phyloP scores from a whole-genome alignment of 2,888 invertebrate genomes.

The Cryptus armator region DNA sequence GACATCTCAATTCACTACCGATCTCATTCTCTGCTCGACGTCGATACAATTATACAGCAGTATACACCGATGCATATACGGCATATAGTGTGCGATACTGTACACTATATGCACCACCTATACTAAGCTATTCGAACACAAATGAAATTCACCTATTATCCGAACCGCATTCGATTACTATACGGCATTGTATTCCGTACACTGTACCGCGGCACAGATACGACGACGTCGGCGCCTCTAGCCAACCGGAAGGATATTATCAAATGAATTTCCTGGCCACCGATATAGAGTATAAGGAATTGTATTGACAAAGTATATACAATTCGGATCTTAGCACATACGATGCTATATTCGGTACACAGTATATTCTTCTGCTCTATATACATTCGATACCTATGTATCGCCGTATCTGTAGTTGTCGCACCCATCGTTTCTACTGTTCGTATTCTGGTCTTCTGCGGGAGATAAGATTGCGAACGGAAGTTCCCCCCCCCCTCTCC shows the following conservation, averaged over 20 bases:
- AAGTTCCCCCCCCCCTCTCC: neutral
- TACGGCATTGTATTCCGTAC: constrained; percentile 10
- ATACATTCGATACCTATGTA: neutral
- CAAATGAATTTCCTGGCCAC: constrained; percentile 18
- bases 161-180: neutral
- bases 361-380: neutral
- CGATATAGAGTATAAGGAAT: neutral
- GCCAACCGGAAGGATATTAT: neutral
- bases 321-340: neutral
- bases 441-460: neutral
- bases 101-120: neutral
- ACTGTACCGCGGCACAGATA: neutral
- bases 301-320: neutral
- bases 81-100: neutral
- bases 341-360: neutral
- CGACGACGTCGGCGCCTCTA: neutral
- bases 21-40: constrained; percentile 19
- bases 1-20: constrained; percentile 23
- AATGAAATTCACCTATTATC: constrained; percentile 41
- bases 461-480: neutral
- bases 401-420: neutral
- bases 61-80: neutral
- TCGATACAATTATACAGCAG: constrained; percentile 2
- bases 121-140: neutral
- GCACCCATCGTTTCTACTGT: neutral